Evolutionary conservation across 37 sponge, comb jelly and placozoan species (phyloP).

Genomic region (Beroe forskalii): DNA sequence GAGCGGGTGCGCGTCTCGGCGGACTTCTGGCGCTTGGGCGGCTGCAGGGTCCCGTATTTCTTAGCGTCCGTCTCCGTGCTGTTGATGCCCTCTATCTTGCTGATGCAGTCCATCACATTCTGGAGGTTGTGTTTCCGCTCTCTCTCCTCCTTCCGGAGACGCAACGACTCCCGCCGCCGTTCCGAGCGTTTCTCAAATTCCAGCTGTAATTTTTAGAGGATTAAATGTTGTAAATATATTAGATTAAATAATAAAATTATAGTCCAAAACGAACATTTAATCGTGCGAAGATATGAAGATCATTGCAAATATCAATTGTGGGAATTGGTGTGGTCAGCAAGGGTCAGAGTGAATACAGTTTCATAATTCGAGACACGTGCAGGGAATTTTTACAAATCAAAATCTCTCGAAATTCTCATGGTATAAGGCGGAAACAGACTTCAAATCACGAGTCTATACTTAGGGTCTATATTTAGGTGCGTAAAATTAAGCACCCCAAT

Average conservation of each 20-base stretch:
- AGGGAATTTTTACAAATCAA: background rate
- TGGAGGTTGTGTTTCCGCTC: slow-evolving; percentile 4
- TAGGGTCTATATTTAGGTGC: no score
- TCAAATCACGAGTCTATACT: no score
- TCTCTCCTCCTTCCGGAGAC: slow-evolving; percentile 22
- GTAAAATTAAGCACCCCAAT: no score
- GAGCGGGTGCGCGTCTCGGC: slow-evolving; percentile 7
- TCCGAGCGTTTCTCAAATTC: slow-evolving; percentile 47
- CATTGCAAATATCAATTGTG: no score
- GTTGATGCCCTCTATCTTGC: slow-evolving; percentile 42
- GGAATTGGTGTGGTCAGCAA: no score
- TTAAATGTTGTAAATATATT: no score
- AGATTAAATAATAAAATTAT: no score
- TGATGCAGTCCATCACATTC: slow-evolving; percentile 56
- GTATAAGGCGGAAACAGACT: background rate
- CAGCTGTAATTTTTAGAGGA: background rate
- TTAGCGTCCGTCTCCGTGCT: background rate
- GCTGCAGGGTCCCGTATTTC: slow-evolving; percentile 35
- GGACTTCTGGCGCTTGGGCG: background rate
- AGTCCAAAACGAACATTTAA: no score
- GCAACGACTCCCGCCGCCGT: slow-evolving; percentile 12
- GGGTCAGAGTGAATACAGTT: no score
- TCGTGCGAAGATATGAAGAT: no score
- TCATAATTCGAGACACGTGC: background rate
- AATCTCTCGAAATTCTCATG: background rate